These are phyloP conservation scores for Brachymystax lenok DNA, from an alignment of 2,797 vertebrate species.

Conservation along the genomic window DNA sequence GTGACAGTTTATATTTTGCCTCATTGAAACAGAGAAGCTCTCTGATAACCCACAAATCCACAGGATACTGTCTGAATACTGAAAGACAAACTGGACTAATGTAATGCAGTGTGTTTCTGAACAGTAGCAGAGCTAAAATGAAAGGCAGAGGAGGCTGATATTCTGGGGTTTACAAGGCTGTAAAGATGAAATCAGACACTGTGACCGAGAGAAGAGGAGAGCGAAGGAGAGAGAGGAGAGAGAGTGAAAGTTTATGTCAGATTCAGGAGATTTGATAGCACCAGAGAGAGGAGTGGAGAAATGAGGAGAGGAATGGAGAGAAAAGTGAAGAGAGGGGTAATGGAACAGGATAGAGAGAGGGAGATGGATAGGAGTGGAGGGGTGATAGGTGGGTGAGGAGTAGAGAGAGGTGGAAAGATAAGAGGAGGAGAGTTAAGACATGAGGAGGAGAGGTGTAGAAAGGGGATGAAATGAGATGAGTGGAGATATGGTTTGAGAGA, in stretches of 20 bases:
- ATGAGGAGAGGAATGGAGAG: background rate
- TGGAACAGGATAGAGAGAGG: background rate
- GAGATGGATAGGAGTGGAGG: background rate
- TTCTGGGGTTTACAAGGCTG: constrained; percentile 21
- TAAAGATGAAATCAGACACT: constrained; percentile 21
- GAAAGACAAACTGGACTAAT: constrained; percentile 38
- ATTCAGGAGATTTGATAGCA: background rate
- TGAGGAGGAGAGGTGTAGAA: background rate
- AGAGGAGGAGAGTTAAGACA: background rate
- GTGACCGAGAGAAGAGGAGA: background rate
- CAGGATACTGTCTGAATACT: constrained; percentile 20
- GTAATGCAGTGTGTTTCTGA: constrained; percentile 38
- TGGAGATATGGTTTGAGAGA: background rate
- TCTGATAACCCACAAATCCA: constrained; percentile 42
- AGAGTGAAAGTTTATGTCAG: background rate
- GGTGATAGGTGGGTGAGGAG: background rate
- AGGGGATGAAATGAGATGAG: background rate
- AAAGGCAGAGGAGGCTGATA: constrained; percentile 9
- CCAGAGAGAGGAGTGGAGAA: background rate
- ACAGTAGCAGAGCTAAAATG: constrained; percentile 18
- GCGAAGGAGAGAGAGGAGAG: background rate
- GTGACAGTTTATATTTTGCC: constrained; percentile 37
- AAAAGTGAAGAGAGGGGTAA: background rate
- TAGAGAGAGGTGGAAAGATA: background rate
- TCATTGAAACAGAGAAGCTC: constrained; percentile 38